Conservation (phyloP, 2,888 invertebrate species). For the Ophion costatus region DNA sequence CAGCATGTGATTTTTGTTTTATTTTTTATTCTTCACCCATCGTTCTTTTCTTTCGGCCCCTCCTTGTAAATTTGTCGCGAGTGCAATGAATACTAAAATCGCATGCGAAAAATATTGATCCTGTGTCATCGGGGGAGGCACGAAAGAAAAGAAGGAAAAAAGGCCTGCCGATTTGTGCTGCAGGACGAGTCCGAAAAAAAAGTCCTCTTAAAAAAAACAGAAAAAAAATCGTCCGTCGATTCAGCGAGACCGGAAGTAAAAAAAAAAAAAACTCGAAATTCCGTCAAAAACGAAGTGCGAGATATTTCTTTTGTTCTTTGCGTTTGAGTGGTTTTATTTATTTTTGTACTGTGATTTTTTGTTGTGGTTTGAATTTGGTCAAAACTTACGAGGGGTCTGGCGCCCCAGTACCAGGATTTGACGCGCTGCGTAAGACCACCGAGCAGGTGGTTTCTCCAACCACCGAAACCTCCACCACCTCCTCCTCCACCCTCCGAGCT, state of each 20-base stretch:
- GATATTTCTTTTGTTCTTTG: background rate
- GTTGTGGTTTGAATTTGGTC: slow-evolving; percentile 32
- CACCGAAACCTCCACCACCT: slow-evolving; percentile 86
- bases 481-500: slow-evolving; percentile 81
- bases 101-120: background rate
- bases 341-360: background rate
- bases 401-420: slow-evolving; percentile 98
- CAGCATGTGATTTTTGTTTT: background rate
- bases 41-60: background rate
- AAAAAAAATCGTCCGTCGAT: background rate
- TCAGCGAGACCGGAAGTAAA: background rate
- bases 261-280: background rate
- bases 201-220: background rate
- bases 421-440: slow-evolving; percentile 98
- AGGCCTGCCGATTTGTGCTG: background rate
- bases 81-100: background rate
- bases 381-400: slow-evolving; percentile 96
- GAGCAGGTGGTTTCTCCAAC: slow-evolving; percentile 94
- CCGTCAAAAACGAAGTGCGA: background rate
- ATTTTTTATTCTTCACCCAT: too few species aligned
- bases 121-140: background rate
- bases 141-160: background rate
- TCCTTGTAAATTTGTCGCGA: background rate
- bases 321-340: background rate
- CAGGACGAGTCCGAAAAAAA: background rate